Base-by-base conservation (phyloP, 2,888 invertebrate genomes). In the Ectropis crepuscularia region DNA sequence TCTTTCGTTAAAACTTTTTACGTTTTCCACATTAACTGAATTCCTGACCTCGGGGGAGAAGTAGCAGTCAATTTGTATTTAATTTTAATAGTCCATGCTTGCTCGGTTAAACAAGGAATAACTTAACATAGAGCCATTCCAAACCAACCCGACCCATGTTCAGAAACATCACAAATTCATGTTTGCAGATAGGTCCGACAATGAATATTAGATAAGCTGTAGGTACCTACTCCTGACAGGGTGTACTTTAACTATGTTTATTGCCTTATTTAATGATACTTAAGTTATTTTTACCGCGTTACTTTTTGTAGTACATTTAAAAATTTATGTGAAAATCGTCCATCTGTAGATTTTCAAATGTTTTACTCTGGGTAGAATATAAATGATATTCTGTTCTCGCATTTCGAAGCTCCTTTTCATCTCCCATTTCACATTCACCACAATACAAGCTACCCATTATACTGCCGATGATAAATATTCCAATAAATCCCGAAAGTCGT, bases 381-480 rank as follows among this genome's bases (percentile, higher is more conserved):
- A 36, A 36, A 37, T 42, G 6, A 11, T 37, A 5, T 28, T 12
- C 28, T 47, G 9, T 39, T 47, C n/a, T 28, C 41, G 39, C n/a
- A 39, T 55, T 55, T 55, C 47, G 39, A 6, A 28, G 39, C 38
- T 16, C 47, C 46, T 55, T 55, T 55, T 55, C 54, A 55, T 55
- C 41, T 54, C 38, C 46, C 38, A 41, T 47, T 47, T 55, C 39
- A 16, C 55, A 55, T 55, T 55, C 60, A 55, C 54, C 38, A 39
- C 45, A 61, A 54, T 43, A 54, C 48, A 46, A 6, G 43, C 38
- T 49, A 45, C 9, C 49, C 48, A 57, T 50, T 55, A 61, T 61
- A 41, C 38, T 6, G 58, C 37, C 28, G 12, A 51, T 62, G 57
- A 62, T 62, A 51, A 42, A 62, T 62, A 62, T 53, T 53, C 62